Evolutionary conservation across 2,888 invertebrate genomes (phyloP).

Genomic region (Dilophus febrilis): DNA sequence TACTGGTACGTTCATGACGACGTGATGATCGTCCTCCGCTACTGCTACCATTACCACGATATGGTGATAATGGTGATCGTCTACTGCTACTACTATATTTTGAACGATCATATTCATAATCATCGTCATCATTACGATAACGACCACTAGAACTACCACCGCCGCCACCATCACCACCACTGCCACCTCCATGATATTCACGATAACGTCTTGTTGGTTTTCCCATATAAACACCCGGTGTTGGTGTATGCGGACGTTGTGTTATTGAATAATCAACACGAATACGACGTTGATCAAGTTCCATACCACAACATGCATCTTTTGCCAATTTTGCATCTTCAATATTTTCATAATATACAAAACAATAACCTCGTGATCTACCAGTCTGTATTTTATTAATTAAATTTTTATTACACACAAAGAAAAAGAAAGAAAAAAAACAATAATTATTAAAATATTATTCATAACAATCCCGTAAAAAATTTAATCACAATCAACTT

Average conservation of each 20-base stretch:
- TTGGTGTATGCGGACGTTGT: constrained; percentile 89
- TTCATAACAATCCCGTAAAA: too few species aligned
- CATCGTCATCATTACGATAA: not conserved
- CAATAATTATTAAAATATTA: not conserved
- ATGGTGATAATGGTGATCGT: constrained; percentile 16
- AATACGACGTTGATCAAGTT: constrained; percentile 83
- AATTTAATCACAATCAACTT: too few species aligned
- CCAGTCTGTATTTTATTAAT: too few species aligned
- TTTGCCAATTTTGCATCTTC: constrained; percentile 88
- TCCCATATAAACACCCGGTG: constrained; percentile 94
- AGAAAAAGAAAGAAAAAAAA: constrained; percentile 10
- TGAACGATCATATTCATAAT: not conserved
- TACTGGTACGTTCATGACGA: constrained; percentile 18
- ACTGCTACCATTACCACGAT: too few species aligned
- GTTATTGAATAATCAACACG: constrained; percentile 94
- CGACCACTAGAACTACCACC: not conserved
- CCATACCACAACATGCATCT: constrained; percentile 85
- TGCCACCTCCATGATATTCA: not conserved
- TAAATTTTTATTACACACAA: too few species aligned
- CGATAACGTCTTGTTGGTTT: constrained; percentile 47
- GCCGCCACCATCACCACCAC: not conserved
- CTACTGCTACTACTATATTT: constrained; percentile 10
- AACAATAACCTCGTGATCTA: constrained; percentile 88
- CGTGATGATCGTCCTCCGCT: constrained; percentile 14
- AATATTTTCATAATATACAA: constrained; percentile 78